A percentile compares a stretch with the other conserved stretches of the same genome.
These are phyloP conservation scores for Dione vanillae DNA, from an alignment of 2,888 invertebrate species.

Conservation along the genomic window DNA sequence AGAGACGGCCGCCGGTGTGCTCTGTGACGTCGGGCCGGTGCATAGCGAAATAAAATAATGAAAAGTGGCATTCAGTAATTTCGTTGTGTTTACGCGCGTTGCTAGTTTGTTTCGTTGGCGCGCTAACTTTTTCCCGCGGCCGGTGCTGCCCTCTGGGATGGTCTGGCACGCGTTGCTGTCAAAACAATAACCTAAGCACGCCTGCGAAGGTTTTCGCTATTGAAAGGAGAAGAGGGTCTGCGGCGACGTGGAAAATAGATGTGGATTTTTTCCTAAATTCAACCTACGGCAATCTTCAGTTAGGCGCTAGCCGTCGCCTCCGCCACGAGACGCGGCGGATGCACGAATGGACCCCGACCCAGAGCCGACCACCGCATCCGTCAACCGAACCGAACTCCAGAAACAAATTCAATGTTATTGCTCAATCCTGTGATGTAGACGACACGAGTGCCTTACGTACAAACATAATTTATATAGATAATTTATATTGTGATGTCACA, in stretches of 20 bases:
- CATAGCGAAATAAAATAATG: conserved; percentile 82
- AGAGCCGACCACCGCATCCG: conserved; percentile 60
- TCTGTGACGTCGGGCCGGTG: conserved; percentile 78
- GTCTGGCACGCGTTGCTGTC: conserved; percentile 66
- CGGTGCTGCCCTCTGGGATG: conserved; percentile 75
- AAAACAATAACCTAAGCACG: conserved; percentile 65
- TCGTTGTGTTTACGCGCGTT: conserved; percentile 83
- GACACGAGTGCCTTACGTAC: conserved; percentile 73
- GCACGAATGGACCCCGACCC: conserved; percentile 68
- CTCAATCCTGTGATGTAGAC: conserved; percentile 81
- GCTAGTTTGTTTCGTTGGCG: conserved; percentile 77
- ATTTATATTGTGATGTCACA: conserved; percentile 72
- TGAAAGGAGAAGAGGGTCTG: conserved; percentile 66
- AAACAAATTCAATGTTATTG: conserved; percentile 69
- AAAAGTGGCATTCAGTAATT: conserved; percentile 83
- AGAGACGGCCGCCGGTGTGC: conserved; percentile 75
- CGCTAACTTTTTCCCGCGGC: conserved; percentile 51
- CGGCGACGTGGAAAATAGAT: conserved; percentile 75
- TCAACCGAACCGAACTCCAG: conserved; percentile 58
- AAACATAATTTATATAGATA: too few relatives aligned
- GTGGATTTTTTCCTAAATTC: conserved; percentile 78
- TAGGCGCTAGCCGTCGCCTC: conserved; percentile 77
- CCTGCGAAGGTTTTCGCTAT: conserved; percentile 59
- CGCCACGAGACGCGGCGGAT: conserved; percentile 66
- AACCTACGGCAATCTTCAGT: conserved; percentile 82